Evolutionary conservation across 2,113 vertebrate species (phyloP).

Genomic region (Callaeas wilsoni): DNA sequence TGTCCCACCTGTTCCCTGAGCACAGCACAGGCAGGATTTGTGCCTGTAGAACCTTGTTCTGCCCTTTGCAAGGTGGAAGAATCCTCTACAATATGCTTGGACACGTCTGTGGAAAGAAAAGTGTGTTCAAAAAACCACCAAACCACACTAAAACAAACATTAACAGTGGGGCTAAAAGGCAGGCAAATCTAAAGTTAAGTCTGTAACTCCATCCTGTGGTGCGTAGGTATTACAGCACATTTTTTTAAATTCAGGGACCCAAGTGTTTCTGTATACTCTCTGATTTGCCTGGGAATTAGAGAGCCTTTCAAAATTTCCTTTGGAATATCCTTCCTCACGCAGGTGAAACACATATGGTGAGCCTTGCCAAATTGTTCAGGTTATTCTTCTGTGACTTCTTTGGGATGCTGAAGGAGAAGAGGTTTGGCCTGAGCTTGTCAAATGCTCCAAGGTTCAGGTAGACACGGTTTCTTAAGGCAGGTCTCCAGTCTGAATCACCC

Average conservation of each 20-base stretch:
- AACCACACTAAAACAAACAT: neutral
- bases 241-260: neutral
- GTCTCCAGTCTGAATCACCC: neutral
- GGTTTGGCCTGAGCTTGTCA: neutral
- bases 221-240: slow-evolving; percentile 30
- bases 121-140: too few relatives aligned
- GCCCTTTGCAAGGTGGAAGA: neutral
- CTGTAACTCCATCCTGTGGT: slow-evolving; percentile 72
- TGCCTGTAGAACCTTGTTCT: neutral
- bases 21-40: neutral
- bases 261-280: neutral
- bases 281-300: neutral
- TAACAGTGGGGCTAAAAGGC: neutral
- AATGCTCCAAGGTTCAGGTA: neutral
- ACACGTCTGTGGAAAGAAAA: neutral
- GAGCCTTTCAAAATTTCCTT: neutral
- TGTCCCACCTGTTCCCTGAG: neutral
- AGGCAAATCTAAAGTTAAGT: slow-evolving; percentile 39
- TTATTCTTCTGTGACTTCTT: neutral
- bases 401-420: neutral
- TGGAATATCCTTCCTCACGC: neutral
- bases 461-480: neutral
- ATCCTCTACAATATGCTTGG: neutral
- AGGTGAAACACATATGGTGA: neutral
- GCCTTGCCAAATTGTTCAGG: neutral